These are phyloP conservation scores for Neodiprion virginianus DNA, from an alignment of 1,140 invertebrate species.

Conservation along the genomic window DNA sequence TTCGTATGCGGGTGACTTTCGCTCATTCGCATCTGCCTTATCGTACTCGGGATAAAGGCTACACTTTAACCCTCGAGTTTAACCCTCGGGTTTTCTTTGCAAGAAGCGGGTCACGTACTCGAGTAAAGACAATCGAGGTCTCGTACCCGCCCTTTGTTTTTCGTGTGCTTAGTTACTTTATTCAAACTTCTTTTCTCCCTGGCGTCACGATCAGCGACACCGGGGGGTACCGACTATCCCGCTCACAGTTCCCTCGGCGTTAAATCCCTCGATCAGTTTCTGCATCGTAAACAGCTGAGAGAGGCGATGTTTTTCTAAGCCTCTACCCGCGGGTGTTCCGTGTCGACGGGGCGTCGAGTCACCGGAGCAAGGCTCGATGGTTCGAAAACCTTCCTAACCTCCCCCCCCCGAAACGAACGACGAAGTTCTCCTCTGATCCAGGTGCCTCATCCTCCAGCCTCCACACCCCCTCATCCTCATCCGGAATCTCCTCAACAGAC, in stretches of 20 bases:
- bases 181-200: no score
- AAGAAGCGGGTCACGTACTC: no score
- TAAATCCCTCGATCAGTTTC: slow-evolving; percentile 28
- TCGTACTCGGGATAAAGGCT: no score
- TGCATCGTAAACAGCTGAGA: slow-evolving; percentile 22
- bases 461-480: slow-evolving; percentile 27
- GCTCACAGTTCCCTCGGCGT: neutral
- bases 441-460: slow-evolving; percentile 24
- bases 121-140: no score
- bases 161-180: no score
- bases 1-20: no score
- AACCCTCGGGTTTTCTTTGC: no score
- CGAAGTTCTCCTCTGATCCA: neutral
- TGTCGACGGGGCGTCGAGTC: neutral
- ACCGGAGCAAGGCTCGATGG: neutral
- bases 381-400: neutral
- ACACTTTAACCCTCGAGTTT: no score
- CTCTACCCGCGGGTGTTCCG: slow-evolving; percentile 20
- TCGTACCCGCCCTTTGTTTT: no score
- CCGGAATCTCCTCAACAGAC: slow-evolving; percentile 13
- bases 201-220: no score
- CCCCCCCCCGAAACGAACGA: neutral
- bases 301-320: slow-evolving; percentile 12
- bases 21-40: no score
- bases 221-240: neutral